These are phyloP conservation scores for Periplaneta americana DNA, from an alignment of 1,140 invertebrate species.

Conservation along the genomic window DNA sequence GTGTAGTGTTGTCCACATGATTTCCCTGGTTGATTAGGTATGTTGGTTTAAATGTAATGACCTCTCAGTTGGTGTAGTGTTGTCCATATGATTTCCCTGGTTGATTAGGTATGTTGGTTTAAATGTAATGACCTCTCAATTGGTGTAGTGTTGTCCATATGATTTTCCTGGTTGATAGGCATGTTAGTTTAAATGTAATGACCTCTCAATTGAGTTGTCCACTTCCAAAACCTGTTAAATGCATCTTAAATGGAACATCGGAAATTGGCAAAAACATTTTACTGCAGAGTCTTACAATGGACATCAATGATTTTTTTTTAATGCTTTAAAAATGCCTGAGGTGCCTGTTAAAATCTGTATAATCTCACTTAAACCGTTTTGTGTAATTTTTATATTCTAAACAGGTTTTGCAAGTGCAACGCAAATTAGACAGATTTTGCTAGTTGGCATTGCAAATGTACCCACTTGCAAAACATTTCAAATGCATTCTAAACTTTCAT, in stretches of 20 bases:
- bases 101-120: too few relatives aligned
- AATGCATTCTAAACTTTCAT: not conserved
- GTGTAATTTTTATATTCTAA: not conserved
- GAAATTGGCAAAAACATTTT: constrained; percentile 3
- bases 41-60: too few relatives aligned
- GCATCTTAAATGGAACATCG: not conserved
- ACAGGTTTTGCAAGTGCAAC: constrained; percentile 7
- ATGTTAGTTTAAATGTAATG: too few relatives aligned
- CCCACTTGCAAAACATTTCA: not conserved
- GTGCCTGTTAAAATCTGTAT: constrained; percentile 3
- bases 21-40: too few relatives aligned
- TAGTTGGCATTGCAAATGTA: not conserved
- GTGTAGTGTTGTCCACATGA: too few relatives aligned
- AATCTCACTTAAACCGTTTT: not conserved
- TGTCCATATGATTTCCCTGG: too few relatives aligned
- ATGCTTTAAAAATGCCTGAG: not conserved
- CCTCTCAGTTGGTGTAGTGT: too few relatives aligned
- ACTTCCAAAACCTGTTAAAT: not conserved
- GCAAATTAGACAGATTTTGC: not conserved
- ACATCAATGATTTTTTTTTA: not conserved
- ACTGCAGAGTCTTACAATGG: not conserved
- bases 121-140: too few relatives aligned
- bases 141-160: too few relatives aligned
- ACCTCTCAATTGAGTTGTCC: not conserved
- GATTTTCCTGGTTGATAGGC: too few relatives aligned